Evolutionary conservation across 2,797 vertebrate species (phyloP).

Genomic region (Ispidina lecontei): DNA sequence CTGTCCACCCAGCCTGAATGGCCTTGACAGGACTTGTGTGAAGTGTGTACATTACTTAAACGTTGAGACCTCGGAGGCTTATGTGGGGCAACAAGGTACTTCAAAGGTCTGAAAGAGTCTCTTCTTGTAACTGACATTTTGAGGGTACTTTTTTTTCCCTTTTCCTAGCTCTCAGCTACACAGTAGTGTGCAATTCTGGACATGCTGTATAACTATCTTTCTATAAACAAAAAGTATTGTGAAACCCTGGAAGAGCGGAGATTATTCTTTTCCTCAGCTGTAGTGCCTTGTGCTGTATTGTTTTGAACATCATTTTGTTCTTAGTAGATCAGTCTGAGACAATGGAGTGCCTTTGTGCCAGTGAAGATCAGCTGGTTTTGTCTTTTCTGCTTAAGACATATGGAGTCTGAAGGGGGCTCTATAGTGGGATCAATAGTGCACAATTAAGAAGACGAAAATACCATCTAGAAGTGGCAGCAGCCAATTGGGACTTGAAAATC

Average conservation of each 20-base stretch:
- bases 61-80: background rate
- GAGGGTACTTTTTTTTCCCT: background rate
- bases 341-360: background rate
- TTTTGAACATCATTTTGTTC: background rate
- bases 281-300: background rate
- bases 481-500: background rate
- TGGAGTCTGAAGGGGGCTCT: background rate
- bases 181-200: background rate
- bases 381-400: background rate
- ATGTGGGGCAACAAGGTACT: background rate
- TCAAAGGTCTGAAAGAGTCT: background rate
- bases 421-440: background rate
- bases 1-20: accelerated
- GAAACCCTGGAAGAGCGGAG: background rate
- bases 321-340: background rate
- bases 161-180: background rate
- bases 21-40: background rate
- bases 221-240: background rate
- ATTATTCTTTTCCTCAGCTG: background rate
- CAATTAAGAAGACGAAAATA: background rate
- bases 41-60: accelerated
- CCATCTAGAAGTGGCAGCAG: background rate
- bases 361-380: background rate
- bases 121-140: background rate
- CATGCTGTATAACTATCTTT: background rate